phyloP scores from a whole-genome alignment of 2,888 invertebrate species.

The Alitta virens region DNA sequence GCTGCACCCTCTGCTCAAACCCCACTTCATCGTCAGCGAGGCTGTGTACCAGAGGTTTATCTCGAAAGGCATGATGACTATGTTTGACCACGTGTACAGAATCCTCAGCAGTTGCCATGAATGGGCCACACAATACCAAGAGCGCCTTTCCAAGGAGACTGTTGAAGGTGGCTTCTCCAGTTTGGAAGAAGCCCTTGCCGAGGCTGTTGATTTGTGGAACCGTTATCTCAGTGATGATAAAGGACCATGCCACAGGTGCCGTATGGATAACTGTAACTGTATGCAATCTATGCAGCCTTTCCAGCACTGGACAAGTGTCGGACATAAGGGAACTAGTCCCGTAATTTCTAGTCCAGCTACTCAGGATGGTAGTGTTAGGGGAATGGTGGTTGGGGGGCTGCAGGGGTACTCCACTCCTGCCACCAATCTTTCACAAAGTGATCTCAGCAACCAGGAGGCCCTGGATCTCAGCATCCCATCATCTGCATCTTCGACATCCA shows the following conservation, averaged over 20 bases:
- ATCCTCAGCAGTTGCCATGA: constrained; percentile 16
- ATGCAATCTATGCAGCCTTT: neutral
- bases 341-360: neutral
- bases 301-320: neutral
- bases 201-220: constrained; percentile 26
- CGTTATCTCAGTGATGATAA: constrained; percentile 1
- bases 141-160: constrained; percentile 7
- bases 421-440: neutral
- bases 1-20: constrained; percentile 24
- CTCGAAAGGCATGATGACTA: constrained; percentile 26
- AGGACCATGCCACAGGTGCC: neutral
- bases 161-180: constrained; percentile 21
- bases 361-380: no score
- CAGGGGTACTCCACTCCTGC: neutral
- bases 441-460: constrained; percentile 3
- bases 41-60: constrained; percentile 25
- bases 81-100: constrained; percentile 19
- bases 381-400: neutral
- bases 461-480: constrained; percentile 2
- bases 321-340: neutral
- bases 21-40: constrained; percentile 25
- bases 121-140: constrained; percentile 21
- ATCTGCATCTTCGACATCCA: neutral
- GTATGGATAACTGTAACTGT: neutral
- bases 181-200: constrained; percentile 26